Evolutionary conservation across 2,797 vertebrate species (phyloP).

Genomic region (Hozukius guyotensis): DNA sequence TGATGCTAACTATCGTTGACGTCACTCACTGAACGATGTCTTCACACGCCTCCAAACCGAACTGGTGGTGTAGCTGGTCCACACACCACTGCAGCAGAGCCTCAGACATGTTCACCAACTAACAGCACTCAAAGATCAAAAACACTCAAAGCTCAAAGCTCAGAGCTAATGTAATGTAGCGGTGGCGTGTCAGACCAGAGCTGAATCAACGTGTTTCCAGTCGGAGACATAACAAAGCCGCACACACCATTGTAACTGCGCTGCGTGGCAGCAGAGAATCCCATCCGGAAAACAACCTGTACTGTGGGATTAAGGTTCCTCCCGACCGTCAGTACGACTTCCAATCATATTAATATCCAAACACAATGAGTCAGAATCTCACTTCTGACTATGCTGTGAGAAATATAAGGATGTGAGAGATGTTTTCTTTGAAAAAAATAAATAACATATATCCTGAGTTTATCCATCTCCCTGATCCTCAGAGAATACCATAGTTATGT

Average conservation of each 20-base stretch:
- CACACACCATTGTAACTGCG: constrained; percentile 16
- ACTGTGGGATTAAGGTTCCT: constrained; percentile 32
- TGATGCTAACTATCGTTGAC: constrained; percentile 14
- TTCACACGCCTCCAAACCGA: constrained; percentile 91
- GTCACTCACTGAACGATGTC: constrained; percentile 89
- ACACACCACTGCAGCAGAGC: constrained; percentile 87
- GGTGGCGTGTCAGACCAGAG: neutral
- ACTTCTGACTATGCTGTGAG: too few species aligned
- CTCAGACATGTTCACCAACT: constrained; percentile 72
- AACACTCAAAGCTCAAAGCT: neutral
- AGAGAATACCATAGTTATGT: too few species aligned
- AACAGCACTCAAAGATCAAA: accelerated
- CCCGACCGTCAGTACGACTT: neutral
- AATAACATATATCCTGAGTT: too few species aligned
- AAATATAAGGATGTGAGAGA: too few species aligned
- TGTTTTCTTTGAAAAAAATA: too few species aligned
- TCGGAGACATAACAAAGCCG: constrained; percentile 50
- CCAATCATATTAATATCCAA: neutral
- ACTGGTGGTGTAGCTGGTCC: constrained; percentile 84
- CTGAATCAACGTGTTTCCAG: constrained; percentile 29
- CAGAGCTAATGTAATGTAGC: neutral
- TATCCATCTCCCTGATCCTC: too few species aligned
- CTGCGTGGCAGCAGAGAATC: neutral
- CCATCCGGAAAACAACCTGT: constrained; percentile 4
- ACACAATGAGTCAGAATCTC: too few species aligned